These are phyloP conservation scores for Morinoia aosen DNA, from an alignment of 2,888 invertebrate species.

Conservation along the genomic window DNA sequence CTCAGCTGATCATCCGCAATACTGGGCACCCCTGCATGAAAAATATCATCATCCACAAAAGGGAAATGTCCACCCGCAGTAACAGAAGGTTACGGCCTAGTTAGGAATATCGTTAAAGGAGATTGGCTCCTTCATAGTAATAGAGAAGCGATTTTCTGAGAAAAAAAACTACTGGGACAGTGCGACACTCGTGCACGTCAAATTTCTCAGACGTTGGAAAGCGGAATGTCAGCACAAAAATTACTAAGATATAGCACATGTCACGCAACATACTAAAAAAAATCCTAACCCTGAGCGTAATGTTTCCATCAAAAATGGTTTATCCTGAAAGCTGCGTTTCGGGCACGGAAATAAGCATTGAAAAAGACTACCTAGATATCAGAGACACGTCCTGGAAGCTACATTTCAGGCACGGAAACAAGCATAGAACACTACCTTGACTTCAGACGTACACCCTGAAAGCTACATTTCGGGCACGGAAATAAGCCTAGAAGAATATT, in stretches of 20 bases:
- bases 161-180: too few relatives aligned
- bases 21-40: too few relatives aligned
- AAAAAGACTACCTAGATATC: background rate
- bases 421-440: background rate
- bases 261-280: background rate
- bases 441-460: background rate
- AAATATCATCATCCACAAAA: too few relatives aligned
- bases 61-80: too few relatives aligned
- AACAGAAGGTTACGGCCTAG: too few relatives aligned
- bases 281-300: background rate
- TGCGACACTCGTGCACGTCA: too few relatives aligned
- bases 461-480: background rate
- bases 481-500: background rate
- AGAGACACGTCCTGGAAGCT: background rate
- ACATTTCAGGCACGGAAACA: background rate
- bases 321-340: background rate
- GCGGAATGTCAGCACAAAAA: too few relatives aligned
- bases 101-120: too few relatives aligned
- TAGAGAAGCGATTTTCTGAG: too few relatives aligned
- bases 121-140: too few relatives aligned
- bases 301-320: background rate
- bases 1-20: too few relatives aligned
- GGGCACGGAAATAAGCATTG: background rate
- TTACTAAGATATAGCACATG: background rate
- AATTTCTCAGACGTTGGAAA: too few relatives aligned